Conservation (phyloP, 2,888 invertebrate species). For the Nymphalis urticae region DNA sequence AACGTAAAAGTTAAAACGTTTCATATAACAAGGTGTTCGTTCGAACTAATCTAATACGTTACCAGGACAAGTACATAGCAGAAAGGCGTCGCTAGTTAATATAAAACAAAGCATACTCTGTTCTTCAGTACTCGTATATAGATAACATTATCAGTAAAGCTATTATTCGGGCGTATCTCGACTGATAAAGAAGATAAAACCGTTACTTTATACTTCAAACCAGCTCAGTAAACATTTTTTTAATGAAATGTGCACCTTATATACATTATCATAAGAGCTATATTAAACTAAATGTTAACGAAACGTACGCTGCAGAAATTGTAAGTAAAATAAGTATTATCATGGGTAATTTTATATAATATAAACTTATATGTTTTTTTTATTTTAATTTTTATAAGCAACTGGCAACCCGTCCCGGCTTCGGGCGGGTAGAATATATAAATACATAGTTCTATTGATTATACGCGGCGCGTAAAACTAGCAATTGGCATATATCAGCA, state of each 20-base stretch:
- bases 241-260: neutral
- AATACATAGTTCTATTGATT: neutral
- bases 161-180: conserved; percentile 58
- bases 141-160: conserved; percentile 54
- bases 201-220: conserved; percentile 4
- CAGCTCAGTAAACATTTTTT: neutral
- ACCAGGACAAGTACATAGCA: too few relatives aligned
- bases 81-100: neutral
- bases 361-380: too few relatives aligned
- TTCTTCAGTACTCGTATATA: conserved; percentile 18
- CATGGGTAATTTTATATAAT: too few relatives aligned
- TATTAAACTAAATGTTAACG: neutral
- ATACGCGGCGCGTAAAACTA: too few relatives aligned
- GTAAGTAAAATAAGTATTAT: neutral
- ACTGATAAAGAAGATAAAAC: conserved; percentile 47
- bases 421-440: neutral
- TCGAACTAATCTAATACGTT: too few relatives aligned
- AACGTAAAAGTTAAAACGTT: too few relatives aligned
- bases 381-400: too few relatives aligned
- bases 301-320: neutral
- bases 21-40: too few relatives aligned
- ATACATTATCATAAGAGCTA: neutral
- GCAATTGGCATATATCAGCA: too few relatives aligned
- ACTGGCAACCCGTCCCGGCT: too few relatives aligned
- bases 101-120: neutral